Evolutionary conservation across 2,797 vertebrate genomes (phyloP), one percentile per base, ranked within the genome.

Genomic region (Phoxinus dragarum): DNA sequence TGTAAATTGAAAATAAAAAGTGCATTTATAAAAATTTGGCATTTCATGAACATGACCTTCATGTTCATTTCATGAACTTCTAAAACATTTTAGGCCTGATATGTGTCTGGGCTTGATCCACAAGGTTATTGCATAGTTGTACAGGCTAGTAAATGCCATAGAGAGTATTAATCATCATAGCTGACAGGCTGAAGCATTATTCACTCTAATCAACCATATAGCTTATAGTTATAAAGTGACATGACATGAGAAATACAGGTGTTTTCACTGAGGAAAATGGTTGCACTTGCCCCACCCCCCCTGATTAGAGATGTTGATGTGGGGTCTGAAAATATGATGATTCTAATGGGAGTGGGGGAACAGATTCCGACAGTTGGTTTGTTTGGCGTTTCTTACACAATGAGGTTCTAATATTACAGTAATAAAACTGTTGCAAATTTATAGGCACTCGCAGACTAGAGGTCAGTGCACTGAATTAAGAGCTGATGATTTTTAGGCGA

Each of bases 71-170:
- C n/a, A n/a, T n/a, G n/a, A n/a, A 42, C 42, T 7, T 56, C 44
- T n/a, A 31, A 31, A 31, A 64, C n/a, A 31, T 34, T 56, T 4
- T 40, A 71, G 75, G 56, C 3, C 21, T 27, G 27, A 5, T 31
- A 86, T 87, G 72, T 47, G 88, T 84, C 84, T 73, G 71, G 66
- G 82, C 88, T 85, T 87, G 88, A 86, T 87, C 31, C 23, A 21
- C 23, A 31, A 12, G 10, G 31, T 79, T 64, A 4, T 19, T 54
- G 69, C 77, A 71, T 67, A 77, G 38, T 38, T 82, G 56, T 80
- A 67, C 2, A 71, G 31, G 75, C 71, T 31, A n/a, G 42, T 75
- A 85, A 85, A 89, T 85, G 14, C 83, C 40, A 42, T 52, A 44
- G 5, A 87, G 64, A 75, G 40, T 19, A 75, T 83, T 36, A 75